Percentiles rank a stretch among this genome's conserved stretches.
Conservation (phyloP, 2,888 invertebrate genomes). For the Eilema sororculum region DNA sequence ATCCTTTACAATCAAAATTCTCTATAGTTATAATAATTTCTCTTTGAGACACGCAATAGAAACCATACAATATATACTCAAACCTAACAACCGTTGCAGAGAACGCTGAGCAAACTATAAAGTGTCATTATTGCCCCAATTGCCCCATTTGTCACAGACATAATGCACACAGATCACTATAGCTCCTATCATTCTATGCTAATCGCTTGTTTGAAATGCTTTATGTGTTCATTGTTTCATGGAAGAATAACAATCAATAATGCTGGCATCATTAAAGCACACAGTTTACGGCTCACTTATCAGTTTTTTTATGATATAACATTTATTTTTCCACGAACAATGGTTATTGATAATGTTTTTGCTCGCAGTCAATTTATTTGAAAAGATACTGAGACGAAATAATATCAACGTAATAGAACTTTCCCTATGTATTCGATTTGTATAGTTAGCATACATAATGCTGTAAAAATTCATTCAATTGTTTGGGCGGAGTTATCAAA, state of each 20-base stretch:
- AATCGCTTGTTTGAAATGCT: conserved; percentile 81
- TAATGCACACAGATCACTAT: conserved; percentile 46
- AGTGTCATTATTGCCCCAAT: conserved; percentile 34
- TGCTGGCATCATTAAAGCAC: conserved; percentile 55
- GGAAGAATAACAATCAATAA: conserved; percentile 73
- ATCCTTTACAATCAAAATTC: neutral
- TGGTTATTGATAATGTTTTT: conserved; percentile 32
- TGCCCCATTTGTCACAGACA: conserved; percentile 58
- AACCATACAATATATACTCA: conserved; percentile 1
- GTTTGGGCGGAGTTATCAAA: too few relatives aligned
- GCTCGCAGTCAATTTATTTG: conserved; percentile 39
- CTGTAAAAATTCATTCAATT: too few relatives aligned
- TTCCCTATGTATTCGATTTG: too few relatives aligned
- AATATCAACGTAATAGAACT: neutral
- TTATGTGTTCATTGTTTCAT: conserved; percentile 81
- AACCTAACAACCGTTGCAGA: conserved; percentile 7
- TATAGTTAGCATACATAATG: too few relatives aligned
- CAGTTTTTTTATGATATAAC: conserved; percentile 45
- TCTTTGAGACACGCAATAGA: neutral
- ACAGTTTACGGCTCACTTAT: conserved; percentile 45
- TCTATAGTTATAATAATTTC: conserved; percentile 6
- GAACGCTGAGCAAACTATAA: neutral
- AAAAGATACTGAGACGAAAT: conserved; percentile 25
- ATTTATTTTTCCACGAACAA: conserved; percentile 59
- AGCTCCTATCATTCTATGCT: conserved; percentile 71